These are phyloP conservation scores for Actenoides hombroni DNA, from an alignment of 2,113 vertebrate genomes.

Conservation along the genomic window DNA sequence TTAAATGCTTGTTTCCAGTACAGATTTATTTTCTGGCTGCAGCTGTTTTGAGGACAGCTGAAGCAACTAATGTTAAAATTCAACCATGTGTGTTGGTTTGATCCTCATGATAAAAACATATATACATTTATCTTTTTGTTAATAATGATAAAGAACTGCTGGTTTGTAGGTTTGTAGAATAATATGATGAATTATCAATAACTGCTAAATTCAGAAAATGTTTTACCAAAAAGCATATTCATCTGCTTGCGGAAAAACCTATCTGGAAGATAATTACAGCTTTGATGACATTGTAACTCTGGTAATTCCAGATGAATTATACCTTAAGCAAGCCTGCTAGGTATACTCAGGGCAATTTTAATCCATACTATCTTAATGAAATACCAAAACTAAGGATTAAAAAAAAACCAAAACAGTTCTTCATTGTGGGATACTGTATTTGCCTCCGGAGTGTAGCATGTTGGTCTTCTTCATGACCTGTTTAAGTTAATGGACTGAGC, in stretches of 20 bases:
- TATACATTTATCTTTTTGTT: neutral
- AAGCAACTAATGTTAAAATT: neutral
- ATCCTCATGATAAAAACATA: neutral
- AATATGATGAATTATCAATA: neutral
- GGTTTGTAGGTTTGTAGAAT: neutral
- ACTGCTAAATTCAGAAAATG: neutral
- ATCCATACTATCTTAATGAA: neutral
- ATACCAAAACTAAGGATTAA: neutral
- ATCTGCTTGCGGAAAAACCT: neutral
- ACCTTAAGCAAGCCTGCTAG: neutral
- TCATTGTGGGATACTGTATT: neutral
- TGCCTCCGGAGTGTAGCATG: neutral
- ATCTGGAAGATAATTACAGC: neutral
- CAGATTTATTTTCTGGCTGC: neutral
- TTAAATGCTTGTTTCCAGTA: neutral
- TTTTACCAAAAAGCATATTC: neutral
- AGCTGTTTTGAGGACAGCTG: neutral
- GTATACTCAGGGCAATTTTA: neutral
- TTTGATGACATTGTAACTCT: neutral
- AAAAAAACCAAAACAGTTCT: neutral
- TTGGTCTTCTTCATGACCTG: neutral
- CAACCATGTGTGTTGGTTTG: neutral
- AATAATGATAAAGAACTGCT: neutral
- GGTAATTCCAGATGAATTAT: neutral
- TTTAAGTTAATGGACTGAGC: neutral